Evolutionary conservation across 2,113 vertebrate genomes (phyloP), one percentile per base, ranked within the genome.

Genomic region (Gila orcuttii): DNA sequence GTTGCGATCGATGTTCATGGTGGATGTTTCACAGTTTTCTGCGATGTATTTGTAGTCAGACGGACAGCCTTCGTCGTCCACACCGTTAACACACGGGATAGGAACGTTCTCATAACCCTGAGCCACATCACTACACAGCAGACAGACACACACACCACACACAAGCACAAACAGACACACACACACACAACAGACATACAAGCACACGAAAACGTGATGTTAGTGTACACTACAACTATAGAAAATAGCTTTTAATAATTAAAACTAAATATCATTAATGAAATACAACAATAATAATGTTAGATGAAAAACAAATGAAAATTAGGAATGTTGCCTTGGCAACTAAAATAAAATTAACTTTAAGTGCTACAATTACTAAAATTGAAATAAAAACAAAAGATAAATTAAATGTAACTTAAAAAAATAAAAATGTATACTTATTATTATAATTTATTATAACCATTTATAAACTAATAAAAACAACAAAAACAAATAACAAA

Each of bases 1-100:
- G 90, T 97, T 98, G 6, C 97, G 94, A 92, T 98, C 97, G 0
- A 98, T 98, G 91, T 97, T 98, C 97, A 98, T 98, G 33, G 96
- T 95, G 3, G 97, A 97, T 0, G 97, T 98, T 92, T 98, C 97
- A 1, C 97, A 98, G 94, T 97, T 98, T 91, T 98, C 97, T 0
- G 97, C 96, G 85, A 98, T 95, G 71, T 98, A 98, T 86, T 98
- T 98, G 88, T 97, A 98, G 88, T 97, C 97, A 1, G 96, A 96
- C 0, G 97, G 96, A 85, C 95, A 96, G 0, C 94, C 96, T 74
- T 98, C 97, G 0, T 96, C 96, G 0, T 98, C 97, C 90, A 98
- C 96, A 0, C 95, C 95, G 0, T 98, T 98, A 79, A 98, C 97
- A 25, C 96, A 97, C 5, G 97, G 97, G 21, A 98, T 98, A 0